A percentile compares a stretch with the other conserved stretches of the same genome.
Conservation (phyloP, 2,888 invertebrate species). For the Hypena proboscidalis region DNA sequence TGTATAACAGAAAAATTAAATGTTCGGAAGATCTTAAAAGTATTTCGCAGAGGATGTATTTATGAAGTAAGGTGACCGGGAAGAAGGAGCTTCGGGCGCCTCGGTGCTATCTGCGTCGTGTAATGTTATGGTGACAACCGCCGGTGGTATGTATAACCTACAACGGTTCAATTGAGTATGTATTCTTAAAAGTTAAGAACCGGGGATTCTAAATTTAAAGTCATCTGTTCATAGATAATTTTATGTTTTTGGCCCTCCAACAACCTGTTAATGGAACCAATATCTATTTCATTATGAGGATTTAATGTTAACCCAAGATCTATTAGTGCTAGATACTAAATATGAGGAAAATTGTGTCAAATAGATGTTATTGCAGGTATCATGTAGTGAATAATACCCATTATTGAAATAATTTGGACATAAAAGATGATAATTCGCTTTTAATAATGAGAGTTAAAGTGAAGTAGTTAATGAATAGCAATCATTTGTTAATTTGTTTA, state of each 20-base stretch:
- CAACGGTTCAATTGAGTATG: constrained; percentile 72
- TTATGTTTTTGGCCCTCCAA: constrained; percentile 13
- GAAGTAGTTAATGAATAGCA: no score
- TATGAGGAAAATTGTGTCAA: constrained; percentile 12
- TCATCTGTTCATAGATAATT: constrained; percentile 15
- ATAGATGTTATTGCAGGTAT: no score
- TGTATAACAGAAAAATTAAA: constrained; percentile 72
- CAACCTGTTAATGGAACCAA: constrained; percentile 2
- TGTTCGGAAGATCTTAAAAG: constrained; percentile 80
- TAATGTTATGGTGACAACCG: constrained; percentile 76
- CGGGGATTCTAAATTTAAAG: constrained; percentile 24
- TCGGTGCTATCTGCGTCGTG: constrained; percentile 50
- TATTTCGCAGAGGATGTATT: constrained; percentile 79
- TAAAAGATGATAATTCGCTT: no score
- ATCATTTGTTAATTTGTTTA: no score
- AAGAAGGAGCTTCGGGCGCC: constrained; percentile 45
- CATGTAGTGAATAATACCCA: no score
- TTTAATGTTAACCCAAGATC: neutral
- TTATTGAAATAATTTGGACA: no score
- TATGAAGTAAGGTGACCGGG: constrained; percentile 54
- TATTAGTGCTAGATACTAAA: no score
- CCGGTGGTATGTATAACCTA: constrained; percentile 81
- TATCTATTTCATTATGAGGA: constrained; percentile 5
- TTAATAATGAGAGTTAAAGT: no score
- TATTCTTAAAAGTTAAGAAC: constrained; percentile 41